phyloP scores from a whole-genome alignment of 2,797 vertebrate genomes.

The Astyanax mexicanus region DNA sequence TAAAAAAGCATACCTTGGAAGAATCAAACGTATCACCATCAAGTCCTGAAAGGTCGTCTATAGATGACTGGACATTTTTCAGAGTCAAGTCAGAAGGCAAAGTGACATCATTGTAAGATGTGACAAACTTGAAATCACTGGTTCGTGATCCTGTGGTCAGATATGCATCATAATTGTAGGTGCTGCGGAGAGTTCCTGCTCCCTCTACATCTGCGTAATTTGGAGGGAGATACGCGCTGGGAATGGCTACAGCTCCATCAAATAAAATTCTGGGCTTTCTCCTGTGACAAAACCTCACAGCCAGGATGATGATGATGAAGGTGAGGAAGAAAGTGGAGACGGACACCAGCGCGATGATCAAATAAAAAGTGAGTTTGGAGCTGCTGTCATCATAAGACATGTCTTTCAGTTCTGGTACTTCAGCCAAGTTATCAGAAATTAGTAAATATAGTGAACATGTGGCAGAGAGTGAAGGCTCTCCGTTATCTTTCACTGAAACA shows the following conservation, averaged over 20 bases:
- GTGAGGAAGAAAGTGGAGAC: conserved; percentile 65
- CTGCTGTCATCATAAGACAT: conserved; percentile 40
- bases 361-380: conserved; percentile 65
- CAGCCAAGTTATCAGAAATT: conserved; percentile 61
- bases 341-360: conserved; percentile 66
- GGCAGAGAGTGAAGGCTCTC: conserved; percentile 63
- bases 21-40: too few species aligned
- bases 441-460: too few species aligned
- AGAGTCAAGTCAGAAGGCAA: background rate
- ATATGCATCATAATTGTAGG: too few species aligned
- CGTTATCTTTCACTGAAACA: conserved; percentile 63
- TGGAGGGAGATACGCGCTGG: too few species aligned
- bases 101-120: conserved; percentile 41
- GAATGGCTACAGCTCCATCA: too few species aligned
- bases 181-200: too few species aligned
- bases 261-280: conserved; percentile 54
- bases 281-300: conserved; percentile 60
- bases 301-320: conserved; percentile 56
- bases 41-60: too few species aligned
- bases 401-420: conserved; percentile 54
- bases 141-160: too few species aligned
- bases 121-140: conserved; percentile 67
- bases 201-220: too few species aligned
- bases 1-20: too few species aligned
- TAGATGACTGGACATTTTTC: too few species aligned